Base-by-base conservation (phyloP, 2,113 vertebrate species). In the Galemys pyrenaicus region DNA sequence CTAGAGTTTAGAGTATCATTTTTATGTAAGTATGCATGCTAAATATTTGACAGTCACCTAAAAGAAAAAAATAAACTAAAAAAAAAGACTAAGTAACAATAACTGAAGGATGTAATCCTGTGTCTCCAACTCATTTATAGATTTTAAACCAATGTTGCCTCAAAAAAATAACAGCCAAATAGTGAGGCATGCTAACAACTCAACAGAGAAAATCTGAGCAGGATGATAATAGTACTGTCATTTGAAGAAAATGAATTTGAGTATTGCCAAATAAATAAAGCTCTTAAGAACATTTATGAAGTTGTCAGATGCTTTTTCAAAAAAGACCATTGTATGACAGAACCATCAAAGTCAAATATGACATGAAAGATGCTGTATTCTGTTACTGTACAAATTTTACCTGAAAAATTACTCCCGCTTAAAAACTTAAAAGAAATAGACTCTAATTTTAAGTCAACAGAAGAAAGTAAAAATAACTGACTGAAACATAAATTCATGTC, bases 11-110 rank as follows among this genome's bases (percentile, higher is more conserved):
- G 58, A 56, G 71, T 51, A 88, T 28, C 64, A 82, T 54, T 32
- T 35, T 86, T 28, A 67, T 41, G 46, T 64, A 90, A 60, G 35
- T 82, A 10, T 28, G 39, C 26, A n/a, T 9, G 17, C 39, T 85
- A 64, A 94, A 92, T 67, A 89, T 28, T 89, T 89, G 89, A 79
- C 13, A 84, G 19, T 19, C 75, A 88, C 22, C 44, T 51, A 64
- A 56, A 87, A 39, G 60, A 64, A 58, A 39, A 79, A 2, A 64
- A 81, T 1, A 71, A 73, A 87, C 10, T 71, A 26, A 62, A 56
- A 56, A 56, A 56, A 56, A 1, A 56, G 54, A 56, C 54, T 56
- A 22, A 5, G 54, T 56, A 22, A 56, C 54, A 56, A 6, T 22
- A 56, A 56, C 54, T 56, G 54, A 22, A 56, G 46, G 46, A 49